Evolutionary conservation across 92 coral and sea anemone species (phyloP).

Genomic region (Plumapathes pennacea): DNA sequence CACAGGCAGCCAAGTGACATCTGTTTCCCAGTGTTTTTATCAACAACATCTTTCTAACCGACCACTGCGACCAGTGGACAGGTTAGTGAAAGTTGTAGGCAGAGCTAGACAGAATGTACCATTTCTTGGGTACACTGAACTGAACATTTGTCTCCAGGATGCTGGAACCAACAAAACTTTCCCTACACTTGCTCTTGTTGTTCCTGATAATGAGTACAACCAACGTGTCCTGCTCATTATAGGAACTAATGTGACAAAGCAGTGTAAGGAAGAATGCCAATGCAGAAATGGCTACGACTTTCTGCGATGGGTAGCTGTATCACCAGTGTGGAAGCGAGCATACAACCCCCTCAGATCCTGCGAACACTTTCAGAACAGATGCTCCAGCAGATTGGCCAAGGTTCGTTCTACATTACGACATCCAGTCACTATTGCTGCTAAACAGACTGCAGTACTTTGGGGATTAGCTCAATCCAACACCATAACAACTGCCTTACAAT

Average conservation of each 20-base stretch:
- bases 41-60: slow-evolving; percentile 8
- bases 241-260: slow-evolving; percentile 33
- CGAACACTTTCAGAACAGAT: slow-evolving; percentile 1
- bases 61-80: slow-evolving; percentile 11
- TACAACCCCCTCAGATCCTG: slow-evolving; percentile 10
- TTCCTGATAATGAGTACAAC: slow-evolving; percentile 39
- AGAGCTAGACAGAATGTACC: slow-evolving; percentile 47
- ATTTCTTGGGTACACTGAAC: slow-evolving; percentile 35
- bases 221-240: slow-evolving; percentile 23
- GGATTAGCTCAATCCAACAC: slow-evolving; percentile 18
- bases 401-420: not conserved
- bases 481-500: slow-evolving; percentile 8
- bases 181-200: slow-evolving; percentile 21
- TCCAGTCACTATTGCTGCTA: slow-evolving; percentile 19
- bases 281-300: slow-evolving; percentile 1
- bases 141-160: slow-evolving; percentile 12
- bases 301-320: slow-evolving; percentile 9
- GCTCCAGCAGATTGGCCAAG: not conserved
- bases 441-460: slow-evolving; percentile 32
- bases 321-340: slow-evolving; percentile 31
- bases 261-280: slow-evolving; percentile 16
- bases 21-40: slow-evolving; percentile 22
- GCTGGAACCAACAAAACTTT: slow-evolving; percentile 2
- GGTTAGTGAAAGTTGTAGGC: slow-evolving; percentile 17
- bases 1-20: slow-evolving; percentile 51